phyloP scores from a whole-genome alignment of 2,113 vertebrate species.

The Lutjanus erythropterus region DNA sequence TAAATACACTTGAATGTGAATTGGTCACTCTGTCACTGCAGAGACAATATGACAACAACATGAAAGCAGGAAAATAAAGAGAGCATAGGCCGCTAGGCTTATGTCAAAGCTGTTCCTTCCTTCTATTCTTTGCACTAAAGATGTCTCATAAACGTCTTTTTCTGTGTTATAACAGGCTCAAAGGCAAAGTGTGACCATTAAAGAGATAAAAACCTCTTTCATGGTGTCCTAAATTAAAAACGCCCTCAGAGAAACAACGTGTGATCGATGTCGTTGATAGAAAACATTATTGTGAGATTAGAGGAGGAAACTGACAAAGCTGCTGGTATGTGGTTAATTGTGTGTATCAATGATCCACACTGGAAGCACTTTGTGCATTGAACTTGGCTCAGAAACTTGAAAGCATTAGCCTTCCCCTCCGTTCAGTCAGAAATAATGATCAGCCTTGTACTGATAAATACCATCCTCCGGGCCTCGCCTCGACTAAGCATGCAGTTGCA shows the following conservation, averaged over 20 bases:
- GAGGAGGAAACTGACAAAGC: slow-evolving; percentile 6
- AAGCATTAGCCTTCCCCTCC: slow-evolving; percentile 29
- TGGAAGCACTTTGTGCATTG: slow-evolving; percentile 26
- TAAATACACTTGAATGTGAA: not conserved
- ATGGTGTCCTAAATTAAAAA: slow-evolving; percentile 8
- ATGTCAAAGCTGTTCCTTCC: not conserved
- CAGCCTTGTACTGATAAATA: slow-evolving; percentile 50
- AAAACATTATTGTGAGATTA: slow-evolving; percentile 17
- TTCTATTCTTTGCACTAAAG: not conserved
- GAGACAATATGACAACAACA: not conserved
- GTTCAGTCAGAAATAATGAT: slow-evolving; percentile 47
- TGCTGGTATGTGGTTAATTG: slow-evolving; percentile 22
- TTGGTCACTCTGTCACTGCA: not conserved
- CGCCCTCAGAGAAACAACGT: not conserved
- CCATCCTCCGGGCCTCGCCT: slow-evolving; percentile 31
- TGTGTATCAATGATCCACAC: slow-evolving; percentile 22
- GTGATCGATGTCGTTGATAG: not conserved
- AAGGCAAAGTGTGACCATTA: not conserved
- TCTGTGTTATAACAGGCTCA: not conserved
- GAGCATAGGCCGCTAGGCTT: not conserved
- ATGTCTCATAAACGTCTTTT: not conserved
- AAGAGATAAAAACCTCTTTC: slow-evolving; percentile 16
- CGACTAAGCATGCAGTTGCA: slow-evolving; percentile 19
- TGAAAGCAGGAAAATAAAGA: not conserved
- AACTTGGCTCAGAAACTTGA: slow-evolving; percentile 33